Conservation (phyloP, 2,113 vertebrate genomes). For the Elephantulus edwardii region DNA sequence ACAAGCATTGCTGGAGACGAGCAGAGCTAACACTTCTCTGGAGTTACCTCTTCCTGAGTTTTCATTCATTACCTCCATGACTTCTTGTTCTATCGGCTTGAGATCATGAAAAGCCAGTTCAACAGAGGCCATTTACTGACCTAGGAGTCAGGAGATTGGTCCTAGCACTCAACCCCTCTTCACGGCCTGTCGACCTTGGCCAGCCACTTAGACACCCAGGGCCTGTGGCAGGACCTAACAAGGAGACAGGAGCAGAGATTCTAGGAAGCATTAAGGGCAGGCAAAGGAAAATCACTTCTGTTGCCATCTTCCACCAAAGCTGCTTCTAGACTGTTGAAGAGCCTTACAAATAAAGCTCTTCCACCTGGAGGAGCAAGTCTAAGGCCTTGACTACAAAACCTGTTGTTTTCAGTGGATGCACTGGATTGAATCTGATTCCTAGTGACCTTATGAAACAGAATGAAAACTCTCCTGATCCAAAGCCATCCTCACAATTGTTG, state of each 20-base stretch:
- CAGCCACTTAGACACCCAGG: background rate
- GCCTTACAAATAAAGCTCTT: background rate
- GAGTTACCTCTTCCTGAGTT: background rate
- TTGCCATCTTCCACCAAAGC: too few relatives aligned
- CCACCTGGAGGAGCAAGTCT: background rate
- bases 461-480: background rate
- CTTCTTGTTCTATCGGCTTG: background rate
- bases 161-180: too few relatives aligned
- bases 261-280: rapidly evolving
- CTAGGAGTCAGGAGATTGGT: background rate
- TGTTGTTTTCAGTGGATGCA: background rate
- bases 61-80: rapidly evolving
- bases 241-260: background rate
- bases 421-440: background rate
- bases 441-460: background rate
- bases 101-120: background rate
- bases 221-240: background rate
- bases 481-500: background rate
- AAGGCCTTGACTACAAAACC: background rate
- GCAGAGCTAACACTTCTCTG: background rate
- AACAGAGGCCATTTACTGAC: background rate
- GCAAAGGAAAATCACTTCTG: rapidly evolving
- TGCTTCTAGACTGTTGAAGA: rapidly evolving
- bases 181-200: background rate
- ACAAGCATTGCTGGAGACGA: rapidly evolving